Conservation (phyloP, 2,797 vertebrate species). For the Danio tinwini region DNA sequence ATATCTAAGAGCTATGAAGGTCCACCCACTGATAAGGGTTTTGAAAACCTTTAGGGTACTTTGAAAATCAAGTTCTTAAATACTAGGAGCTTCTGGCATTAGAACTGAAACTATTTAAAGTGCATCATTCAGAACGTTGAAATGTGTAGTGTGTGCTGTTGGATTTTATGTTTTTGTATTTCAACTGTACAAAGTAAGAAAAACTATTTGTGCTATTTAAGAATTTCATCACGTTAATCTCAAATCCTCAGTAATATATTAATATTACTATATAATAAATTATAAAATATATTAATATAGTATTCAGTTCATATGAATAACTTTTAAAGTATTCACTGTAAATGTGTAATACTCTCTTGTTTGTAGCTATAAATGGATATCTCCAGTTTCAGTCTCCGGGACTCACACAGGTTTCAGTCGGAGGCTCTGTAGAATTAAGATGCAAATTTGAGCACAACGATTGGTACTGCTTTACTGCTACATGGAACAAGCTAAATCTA, state of each 20-base stretch:
- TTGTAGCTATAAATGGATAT: constrained; percentile 30
- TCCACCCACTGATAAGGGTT: constrained; percentile 16
- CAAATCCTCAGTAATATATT: no score
- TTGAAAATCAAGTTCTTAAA: neutral
- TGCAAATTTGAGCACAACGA: neutral
- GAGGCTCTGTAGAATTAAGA: constrained; percentile 1
- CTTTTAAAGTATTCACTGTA: neutral
- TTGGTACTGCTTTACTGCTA: neutral
- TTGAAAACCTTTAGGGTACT: no score
- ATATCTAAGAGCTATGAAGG: neutral
- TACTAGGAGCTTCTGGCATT: no score
- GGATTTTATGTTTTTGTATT: neutral
- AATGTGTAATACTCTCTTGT: neutral
- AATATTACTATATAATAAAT: no score
- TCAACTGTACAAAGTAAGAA: constrained; percentile 34
- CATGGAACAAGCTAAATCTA: constrained; percentile 47
- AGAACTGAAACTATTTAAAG: no score
- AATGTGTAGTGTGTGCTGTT: constrained; percentile 8
- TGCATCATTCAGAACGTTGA: neutral
- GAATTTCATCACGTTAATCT: neutral
- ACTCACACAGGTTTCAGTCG: neutral
- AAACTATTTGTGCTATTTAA: neutral
- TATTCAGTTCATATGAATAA: no score
- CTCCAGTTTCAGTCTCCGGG: constrained; percentile 6
- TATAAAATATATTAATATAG: no score